Evolutionary conservation across 2,888 invertebrate species (phyloP), one percentile per base, ranked within the genome.

Genomic region (Drosophila maculinotata): DNA sequence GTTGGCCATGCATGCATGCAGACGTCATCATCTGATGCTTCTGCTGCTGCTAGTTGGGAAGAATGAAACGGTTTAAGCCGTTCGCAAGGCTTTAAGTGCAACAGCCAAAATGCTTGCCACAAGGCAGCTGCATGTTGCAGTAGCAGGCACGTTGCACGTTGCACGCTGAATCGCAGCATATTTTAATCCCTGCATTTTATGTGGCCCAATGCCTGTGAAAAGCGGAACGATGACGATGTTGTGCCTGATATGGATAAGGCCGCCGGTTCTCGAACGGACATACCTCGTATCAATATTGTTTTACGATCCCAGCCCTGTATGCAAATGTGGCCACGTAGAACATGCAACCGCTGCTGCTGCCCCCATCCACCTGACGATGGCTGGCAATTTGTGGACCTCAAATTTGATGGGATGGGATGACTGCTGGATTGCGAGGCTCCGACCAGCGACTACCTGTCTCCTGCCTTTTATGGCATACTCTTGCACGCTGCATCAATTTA

Each of bases 211-310:
- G 62, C 66, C 68, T 58, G 70, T 38, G 60, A 57, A 53, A 58
- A 33, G 51, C 63, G 41, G 45, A 47, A 42, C 62, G 72, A 63
- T 60, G 77, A 63, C 53, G 48, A 66, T 57, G 44, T 69, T 64
- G 64, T 38, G 42, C 44, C 23, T 62, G 64, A 44, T 35, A 44
- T 53, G 65, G 69, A 48, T 56, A 69, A 57, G 42, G 57, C 52
- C 39, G 36, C 47, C 35, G 45, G 33, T 47, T 23, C 56, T 62
- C 53, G 31, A 44, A 39, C 60, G 73, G 44, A 59, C 76, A 53
- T 51, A 45, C 45, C 35, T 30, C 69, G 66, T 75, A 70, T 85
- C 88, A 85, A 88, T 84, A 87, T 88, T 80, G 82, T 79, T 74
- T 66, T 69, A 83, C 68, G 69, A 67, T 38, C 39, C 42, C 41